phyloP scores from a whole-genome alignment of 2,888 invertebrate species.

The Trilocha varians region DNA sequence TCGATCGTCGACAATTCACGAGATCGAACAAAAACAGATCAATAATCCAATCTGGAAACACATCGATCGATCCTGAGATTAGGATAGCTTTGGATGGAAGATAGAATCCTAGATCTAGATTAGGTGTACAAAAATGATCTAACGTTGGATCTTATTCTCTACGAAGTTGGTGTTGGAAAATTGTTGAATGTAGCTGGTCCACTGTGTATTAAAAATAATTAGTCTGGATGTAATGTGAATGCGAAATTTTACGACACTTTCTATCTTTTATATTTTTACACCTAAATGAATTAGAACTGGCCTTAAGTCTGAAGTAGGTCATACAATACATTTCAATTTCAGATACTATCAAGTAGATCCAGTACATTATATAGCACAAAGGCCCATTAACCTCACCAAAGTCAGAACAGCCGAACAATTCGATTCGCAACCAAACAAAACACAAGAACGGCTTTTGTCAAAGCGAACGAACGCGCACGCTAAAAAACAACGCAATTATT shows the following conservation, averaged over 20 bases:
- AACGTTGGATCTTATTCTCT: too few relatives aligned
- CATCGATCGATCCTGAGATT: background rate
- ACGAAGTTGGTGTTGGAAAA: too few relatives aligned
- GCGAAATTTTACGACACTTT: too few relatives aligned
- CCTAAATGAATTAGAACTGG: too few relatives aligned
- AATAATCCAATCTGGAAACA: background rate
- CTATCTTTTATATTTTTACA: too few relatives aligned
- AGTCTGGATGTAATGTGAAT: too few relatives aligned
- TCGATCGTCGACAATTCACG: slow-evolving; percentile 38
- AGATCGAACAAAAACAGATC: slow-evolving; percentile 16
- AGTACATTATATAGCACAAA: slow-evolving; percentile 4
- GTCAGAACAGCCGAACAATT: slow-evolving; percentile 13
- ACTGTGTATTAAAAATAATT: too few relatives aligned
- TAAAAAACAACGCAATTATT: slow-evolving; percentile 54
- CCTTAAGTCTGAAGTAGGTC: slow-evolving; percentile 7
- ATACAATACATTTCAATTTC: slow-evolving; percentile 6
- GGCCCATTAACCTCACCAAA: background rate
- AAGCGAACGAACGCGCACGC: slow-evolving; percentile 33
- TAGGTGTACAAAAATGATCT: background rate
- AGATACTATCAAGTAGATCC: background rate
- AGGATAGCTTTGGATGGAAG: background rate
- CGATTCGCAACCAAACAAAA: slow-evolving; percentile 41
- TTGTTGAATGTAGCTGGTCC: too few relatives aligned
- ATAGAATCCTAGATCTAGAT: background rate
- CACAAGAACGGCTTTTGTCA: slow-evolving; percentile 49